A percentile compares a stretch with the other conserved stretches of the same genome.
These are phyloP conservation scores for Scolopax rusticola DNA, from an alignment of 2,797 vertebrate species.

Conservation along the genomic window DNA sequence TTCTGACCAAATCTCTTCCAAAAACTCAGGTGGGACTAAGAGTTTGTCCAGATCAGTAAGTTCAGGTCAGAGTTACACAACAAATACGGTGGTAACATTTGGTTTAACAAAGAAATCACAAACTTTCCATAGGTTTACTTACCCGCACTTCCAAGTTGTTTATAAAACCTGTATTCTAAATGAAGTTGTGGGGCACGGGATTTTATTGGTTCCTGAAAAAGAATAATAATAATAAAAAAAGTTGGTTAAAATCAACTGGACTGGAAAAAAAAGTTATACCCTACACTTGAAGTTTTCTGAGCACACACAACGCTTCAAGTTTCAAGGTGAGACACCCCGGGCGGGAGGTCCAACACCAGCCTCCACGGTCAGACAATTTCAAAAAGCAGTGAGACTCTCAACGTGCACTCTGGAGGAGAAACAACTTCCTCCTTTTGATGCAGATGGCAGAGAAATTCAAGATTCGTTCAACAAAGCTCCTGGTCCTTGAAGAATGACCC, in stretches of 20 bases:
- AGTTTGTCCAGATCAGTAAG: not conserved
- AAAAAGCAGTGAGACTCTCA: not conserved
- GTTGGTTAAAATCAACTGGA: not conserved
- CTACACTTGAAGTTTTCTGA: not conserved
- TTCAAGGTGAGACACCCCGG: not conserved
- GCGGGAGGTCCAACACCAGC: not conserved
- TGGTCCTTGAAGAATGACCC: not conserved
- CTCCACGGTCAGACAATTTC: not conserved
- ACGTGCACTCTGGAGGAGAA: not conserved
- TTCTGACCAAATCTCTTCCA: not conserved
- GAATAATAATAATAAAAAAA: not conserved
- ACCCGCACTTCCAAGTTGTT: slow-evolving; percentile 96
- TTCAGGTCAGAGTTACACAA: not conserved
- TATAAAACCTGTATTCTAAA: slow-evolving; percentile 99
- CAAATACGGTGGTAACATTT: fast-evolving
- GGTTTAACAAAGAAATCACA: not conserved
- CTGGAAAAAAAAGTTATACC: not conserved
- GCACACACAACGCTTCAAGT: not conserved
- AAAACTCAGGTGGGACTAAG: not conserved
- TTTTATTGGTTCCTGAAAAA: slow-evolving; percentile 95
- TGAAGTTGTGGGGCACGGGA: slow-evolving; percentile 98
- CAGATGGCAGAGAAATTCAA: not conserved
- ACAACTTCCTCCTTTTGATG: not conserved
- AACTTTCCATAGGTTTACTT: slow-evolving; percentile 64
- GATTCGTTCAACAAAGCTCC: not conserved